These are phyloP conservation scores for Odontothrips loti DNA, from an alignment of 2,888 invertebrate species.

Conservation along the genomic window DNA sequence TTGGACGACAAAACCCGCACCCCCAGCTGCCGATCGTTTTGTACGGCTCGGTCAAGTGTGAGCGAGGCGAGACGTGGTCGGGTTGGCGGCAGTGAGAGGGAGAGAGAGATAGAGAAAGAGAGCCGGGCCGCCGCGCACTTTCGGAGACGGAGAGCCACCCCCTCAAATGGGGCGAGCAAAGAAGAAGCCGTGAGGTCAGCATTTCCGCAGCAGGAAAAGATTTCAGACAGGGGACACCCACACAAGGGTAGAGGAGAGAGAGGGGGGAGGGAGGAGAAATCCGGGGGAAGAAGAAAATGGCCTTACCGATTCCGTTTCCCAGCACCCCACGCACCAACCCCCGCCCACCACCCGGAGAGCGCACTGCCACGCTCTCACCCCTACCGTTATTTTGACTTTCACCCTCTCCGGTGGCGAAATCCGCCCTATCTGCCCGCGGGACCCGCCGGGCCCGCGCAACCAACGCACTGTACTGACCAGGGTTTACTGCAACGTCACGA, in stretches of 20 bases:
- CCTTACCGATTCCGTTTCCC: too few species aligned
- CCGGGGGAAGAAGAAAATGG: too few species aligned
- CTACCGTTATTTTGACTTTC: too few species aligned
- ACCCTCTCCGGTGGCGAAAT: too few species aligned
- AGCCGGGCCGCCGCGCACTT: background rate
- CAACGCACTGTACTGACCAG: too few species aligned
- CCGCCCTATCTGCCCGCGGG: too few species aligned
- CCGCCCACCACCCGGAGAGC: too few species aligned
- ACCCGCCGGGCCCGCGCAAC: too few species aligned
- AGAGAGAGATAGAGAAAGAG: background rate
- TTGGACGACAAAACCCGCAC: background rate
- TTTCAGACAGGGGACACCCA: background rate
- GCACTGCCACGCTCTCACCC: too few species aligned
- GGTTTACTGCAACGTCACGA: too few species aligned
- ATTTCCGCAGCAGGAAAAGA: background rate
- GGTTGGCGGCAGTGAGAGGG: background rate
- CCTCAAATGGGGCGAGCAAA: background rate
- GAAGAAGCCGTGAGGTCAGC: background rate
- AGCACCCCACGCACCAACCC: too few species aligned
- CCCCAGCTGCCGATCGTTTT: background rate
- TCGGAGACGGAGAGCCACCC: background rate
- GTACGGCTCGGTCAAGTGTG: background rate
- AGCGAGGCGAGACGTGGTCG: background rate
- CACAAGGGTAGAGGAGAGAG: background rate
- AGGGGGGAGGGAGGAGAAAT: background rate